Percentiles rank a stretch among this genome's conserved stretches.
These are phyloP conservation scores for Pangasianodon hypophthalmus DNA, from an alignment of 2,113 vertebrate species.

Conservation along the genomic window DNA sequence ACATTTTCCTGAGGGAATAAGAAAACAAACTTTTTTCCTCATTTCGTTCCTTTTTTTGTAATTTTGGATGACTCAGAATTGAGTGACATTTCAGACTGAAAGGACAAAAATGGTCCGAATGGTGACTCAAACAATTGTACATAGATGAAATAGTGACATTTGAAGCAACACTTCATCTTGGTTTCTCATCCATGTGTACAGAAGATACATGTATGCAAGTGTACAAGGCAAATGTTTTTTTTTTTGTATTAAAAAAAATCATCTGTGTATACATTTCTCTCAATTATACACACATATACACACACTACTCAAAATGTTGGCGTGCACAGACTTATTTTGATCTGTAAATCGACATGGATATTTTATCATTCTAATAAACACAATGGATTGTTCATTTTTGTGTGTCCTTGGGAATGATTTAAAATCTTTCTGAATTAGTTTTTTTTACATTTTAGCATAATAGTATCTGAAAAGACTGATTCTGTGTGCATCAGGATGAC, in stretches of 20 bases:
- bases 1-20: neutral
- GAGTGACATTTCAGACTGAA: conserved; percentile 26
- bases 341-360: conserved; percentile 46
- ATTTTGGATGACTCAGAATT: conserved; percentile 11
- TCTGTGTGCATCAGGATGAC: neutral
- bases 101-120: neutral
- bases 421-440: neutral
- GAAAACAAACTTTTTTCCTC: neutral
- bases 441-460: neutral
- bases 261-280: conserved; percentile 1
- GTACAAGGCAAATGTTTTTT: conserved; percentile 42
- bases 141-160: conserved; percentile 46
- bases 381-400: conserved; percentile 46
- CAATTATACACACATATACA: conserved; percentile 21
- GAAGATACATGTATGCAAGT: conserved; percentile 37
- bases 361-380: conserved; percentile 62
- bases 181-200: conserved; percentile 50
- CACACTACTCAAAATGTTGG: conserved; percentile 31
- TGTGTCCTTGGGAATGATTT: neutral
- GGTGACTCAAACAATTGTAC: conserved; percentile 44
- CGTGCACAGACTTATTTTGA: conserved; percentile 53
- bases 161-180: conserved; percentile 24
- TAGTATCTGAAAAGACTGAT: neutral
- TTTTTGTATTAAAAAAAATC: conserved; percentile 56
- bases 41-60: neutral